phyloP scores from a whole-genome alignment of 1,140 invertebrate species.

The Temnothorax curvispinosus region DNA sequence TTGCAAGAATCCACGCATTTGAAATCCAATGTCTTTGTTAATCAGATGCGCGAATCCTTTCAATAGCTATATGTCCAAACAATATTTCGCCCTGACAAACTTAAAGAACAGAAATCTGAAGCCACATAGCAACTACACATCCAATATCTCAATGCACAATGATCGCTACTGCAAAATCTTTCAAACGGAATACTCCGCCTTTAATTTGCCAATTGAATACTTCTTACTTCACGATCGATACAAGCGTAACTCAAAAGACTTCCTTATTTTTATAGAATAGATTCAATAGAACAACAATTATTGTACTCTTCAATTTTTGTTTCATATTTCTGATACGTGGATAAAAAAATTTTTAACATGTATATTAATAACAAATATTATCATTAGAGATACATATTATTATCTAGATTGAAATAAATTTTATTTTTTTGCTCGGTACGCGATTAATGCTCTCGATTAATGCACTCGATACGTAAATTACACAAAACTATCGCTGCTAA shows the following conservation, averaged over 20 bases:
- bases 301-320: not conserved
- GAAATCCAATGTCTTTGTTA: not conserved
- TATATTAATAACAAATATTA: not conserved
- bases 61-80: not conserved
- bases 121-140: constrained; percentile 70
- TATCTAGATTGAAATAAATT: not conserved
- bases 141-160: constrained; percentile 70
- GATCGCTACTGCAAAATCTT: constrained; percentile 46
- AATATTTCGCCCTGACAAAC: constrained; percentile 25
- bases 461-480: not conserved
- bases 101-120: constrained; percentile 67
- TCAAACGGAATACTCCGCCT: not conserved
- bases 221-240: not conserved
- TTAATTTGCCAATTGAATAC: constrained; percentile 28
- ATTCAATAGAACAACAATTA: not conserved
- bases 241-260: not conserved
- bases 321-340: not conserved
- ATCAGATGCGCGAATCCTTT: constrained; percentile 13
- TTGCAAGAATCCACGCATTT: not conserved
- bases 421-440: not conserved
- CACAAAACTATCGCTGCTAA: not conserved
- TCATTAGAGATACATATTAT: not conserved
- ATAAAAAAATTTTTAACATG: not conserved
- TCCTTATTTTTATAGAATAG: not conserved
- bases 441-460: not conserved